Conservation (phyloP, 2,888 invertebrate species). For the Chelonus formosanus region DNA sequence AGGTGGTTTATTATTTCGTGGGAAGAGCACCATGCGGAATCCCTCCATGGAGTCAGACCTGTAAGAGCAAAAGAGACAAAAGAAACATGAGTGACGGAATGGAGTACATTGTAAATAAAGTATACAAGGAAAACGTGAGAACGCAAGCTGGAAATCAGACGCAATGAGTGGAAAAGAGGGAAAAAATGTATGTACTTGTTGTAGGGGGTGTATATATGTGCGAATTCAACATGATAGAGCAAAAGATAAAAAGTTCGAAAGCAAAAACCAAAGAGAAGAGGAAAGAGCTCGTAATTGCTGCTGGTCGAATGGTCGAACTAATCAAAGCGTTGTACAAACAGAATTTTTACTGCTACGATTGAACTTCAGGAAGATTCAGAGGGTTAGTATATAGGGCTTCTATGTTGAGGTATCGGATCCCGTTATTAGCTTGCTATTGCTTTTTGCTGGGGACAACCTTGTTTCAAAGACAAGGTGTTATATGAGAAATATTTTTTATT, state of each 20-base stretch:
- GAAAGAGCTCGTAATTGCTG: constrained; percentile 39
- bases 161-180: too few relatives aligned
- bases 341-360: constrained; percentile 30
- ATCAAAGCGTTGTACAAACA: constrained; percentile 45
- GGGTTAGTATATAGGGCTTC: neutral
- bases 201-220: neutral
- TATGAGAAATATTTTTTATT: too few relatives aligned
- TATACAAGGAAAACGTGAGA: constrained; percentile 13
- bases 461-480: too few relatives aligned
- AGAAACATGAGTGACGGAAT: constrained; percentile 1
- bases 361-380: constrained; percentile 11
- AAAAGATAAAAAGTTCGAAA: constrained; percentile 33
- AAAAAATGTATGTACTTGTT: too few relatives aligned
- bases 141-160: constrained; percentile 20
- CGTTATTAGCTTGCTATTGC: too few relatives aligned
- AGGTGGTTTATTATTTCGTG: constrained; percentile 25
- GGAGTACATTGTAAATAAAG: constrained; percentile 17
- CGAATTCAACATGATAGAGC: too few relatives aligned
- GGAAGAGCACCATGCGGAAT: constrained; percentile 22
- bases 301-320: constrained; percentile 42
- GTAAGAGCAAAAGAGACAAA: neutral
- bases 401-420: too few relatives aligned
- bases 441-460: too few relatives aligned
- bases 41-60: constrained; percentile 3
- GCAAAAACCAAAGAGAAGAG: constrained; percentile 28